Percentiles rank a stretch among this genome's conserved stretches.
These are phyloP conservation scores for Fratercula arctica DNA, from an alignment of 2,797 vertebrate species.

Conservation along the genomic window DNA sequence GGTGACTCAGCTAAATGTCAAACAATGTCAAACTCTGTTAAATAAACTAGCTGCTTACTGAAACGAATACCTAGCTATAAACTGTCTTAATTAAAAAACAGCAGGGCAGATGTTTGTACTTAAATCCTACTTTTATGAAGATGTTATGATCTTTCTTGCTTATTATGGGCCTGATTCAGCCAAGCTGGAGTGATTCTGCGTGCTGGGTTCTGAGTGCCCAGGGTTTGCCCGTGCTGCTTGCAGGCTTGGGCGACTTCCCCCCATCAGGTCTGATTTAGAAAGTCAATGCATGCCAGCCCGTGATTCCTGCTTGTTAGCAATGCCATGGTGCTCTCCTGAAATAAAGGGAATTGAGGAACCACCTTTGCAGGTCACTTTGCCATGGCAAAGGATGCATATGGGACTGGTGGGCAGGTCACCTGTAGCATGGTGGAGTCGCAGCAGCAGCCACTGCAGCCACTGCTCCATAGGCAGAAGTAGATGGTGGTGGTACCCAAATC, in stretches of 20 bases:
- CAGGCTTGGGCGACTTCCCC: background rate
- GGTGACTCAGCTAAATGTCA: constrained; percentile 60
- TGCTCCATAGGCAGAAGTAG: background rate
- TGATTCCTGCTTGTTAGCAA: background rate
- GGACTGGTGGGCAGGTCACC: background rate
- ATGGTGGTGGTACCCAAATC: background rate
- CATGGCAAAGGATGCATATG: fast-evolving
- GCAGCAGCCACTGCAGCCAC: background rate
- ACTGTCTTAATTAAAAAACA: constrained; percentile 38
- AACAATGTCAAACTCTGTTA: constrained; percentile 44
- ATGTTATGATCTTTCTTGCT: constrained; percentile 5
- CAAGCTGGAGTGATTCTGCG: background rate
- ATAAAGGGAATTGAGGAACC: background rate
- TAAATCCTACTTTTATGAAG: constrained; percentile 27
- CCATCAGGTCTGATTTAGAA: background rate
- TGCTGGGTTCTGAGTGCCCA: background rate
- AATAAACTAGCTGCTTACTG: constrained; percentile 47
- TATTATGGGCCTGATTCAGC: background rate
- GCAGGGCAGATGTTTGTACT: constrained; percentile 45
- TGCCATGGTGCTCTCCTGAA: background rate
- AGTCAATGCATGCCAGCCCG: fast-evolving
- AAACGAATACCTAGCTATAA: constrained; percentile 35
- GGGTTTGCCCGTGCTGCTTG: background rate
- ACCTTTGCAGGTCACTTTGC: background rate
- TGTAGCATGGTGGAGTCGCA: fast-evolving